Evolutionary conservation across 2,113 vertebrate species (phyloP), one percentile per base, ranked within the genome.

Genomic region (Paraplagusia blochii): DNA sequence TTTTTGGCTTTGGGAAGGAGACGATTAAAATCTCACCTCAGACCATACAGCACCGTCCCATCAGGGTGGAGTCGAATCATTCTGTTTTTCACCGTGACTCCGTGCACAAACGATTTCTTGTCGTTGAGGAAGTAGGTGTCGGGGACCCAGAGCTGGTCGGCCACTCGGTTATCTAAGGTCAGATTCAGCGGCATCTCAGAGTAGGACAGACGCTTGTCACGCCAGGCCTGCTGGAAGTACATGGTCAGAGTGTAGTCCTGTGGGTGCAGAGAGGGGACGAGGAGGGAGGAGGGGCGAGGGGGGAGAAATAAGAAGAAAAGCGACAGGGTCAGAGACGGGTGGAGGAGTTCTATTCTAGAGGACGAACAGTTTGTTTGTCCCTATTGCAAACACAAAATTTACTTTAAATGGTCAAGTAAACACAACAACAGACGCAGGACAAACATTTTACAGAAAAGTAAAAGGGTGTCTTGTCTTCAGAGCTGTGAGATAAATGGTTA

Each of bases 191-290:
- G 87, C 61, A 98, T 91, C 77, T 96, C 95, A 0, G 90, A 86
- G 54, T 99, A 99, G 0, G 95, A 93, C 81, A 99, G 87, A 22
- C 97, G 94, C 61, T 96, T 94, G 75, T 98, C 97, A 70, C 93
- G 88, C 97, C 97, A 99, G 66, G 94, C 97, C 86, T 98, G 97
- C 84, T 98, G 95, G 82, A 99, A 96, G 90, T 97, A 94, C 95
- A 98, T 96, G 18, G 95, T 98, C 91, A 99, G 94, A 53, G 95
- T 98, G 48, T 97, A 99, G 88, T 98, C 95, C 97, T 99, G 85
- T 7, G 12, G 70, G 82, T 72, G 63, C 44, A 56, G 11, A 66
- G 55, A 55, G 38, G 60, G 74, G 34, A 50, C 43, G 55, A 75
- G 60, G 68, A 65, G 17, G 53, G 33, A 40, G 44, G 38, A 52